phyloP scores from a whole-genome alignment of 2,113 vertebrate genomes.

The Coregonus clupeaformis region DNA sequence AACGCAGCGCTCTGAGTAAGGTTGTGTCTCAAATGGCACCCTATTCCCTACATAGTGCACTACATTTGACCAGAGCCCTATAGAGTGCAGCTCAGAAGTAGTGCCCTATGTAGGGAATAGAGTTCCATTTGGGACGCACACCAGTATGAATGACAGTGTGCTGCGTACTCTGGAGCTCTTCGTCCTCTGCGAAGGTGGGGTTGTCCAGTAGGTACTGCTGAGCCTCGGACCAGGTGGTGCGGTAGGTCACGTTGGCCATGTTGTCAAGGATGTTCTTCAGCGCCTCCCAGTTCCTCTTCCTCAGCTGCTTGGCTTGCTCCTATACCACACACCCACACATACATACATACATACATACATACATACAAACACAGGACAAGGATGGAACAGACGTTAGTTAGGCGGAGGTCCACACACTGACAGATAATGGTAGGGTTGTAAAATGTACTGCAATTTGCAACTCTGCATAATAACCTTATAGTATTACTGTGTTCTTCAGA shows the following conservation, averaged over 20 bases:
- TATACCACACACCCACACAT: conserved; percentile 46
- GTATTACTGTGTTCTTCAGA: neutral
- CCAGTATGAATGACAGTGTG: neutral
- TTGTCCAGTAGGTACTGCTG: conserved; percentile 99
- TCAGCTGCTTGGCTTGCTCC: conserved; percentile 97
- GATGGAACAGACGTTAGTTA: too few species aligned
- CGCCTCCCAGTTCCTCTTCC: conserved; percentile 98
- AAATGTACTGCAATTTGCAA: too few species aligned
- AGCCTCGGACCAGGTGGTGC: conserved; percentile 98
- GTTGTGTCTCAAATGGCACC: too few species aligned
- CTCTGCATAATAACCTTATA: too few species aligned
- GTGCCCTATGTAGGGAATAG: neutral
- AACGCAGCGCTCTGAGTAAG: neutral
- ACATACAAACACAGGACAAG: too few species aligned
- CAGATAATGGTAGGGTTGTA: too few species aligned
- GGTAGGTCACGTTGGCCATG: conserved; percentile 98
- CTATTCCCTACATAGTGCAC: too few species aligned
- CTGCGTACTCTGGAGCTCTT: conserved; percentile 92
- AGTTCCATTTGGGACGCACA: too few species aligned
- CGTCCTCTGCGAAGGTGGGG: conserved; percentile 97
- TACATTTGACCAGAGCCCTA: too few species aligned
- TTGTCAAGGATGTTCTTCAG: conserved; percentile 98
- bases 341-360: too few species aligned
- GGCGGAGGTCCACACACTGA: too few species aligned
- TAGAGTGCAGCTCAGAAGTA: too few species aligned